Conservation (phyloP, 2,888 invertebrate genomes). For the Eupithecia dodoneata region DNA sequence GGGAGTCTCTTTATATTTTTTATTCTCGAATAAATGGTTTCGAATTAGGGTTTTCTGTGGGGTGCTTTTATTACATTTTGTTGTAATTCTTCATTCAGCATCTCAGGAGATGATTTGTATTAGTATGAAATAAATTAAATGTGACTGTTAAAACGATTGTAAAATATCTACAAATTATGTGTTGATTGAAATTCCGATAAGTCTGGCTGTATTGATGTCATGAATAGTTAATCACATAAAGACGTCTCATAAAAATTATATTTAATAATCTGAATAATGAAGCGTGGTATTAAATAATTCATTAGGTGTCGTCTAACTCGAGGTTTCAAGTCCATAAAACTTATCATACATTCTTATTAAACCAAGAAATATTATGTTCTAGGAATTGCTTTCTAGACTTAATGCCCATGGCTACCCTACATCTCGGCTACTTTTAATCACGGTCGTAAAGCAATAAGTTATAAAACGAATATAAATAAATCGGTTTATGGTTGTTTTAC, state of each 20-base stretch:
- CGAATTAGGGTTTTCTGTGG: conserved; percentile 71
- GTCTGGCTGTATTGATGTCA: conserved; percentile 11
- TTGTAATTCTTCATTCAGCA: conserved; percentile 50
- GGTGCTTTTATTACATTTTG: conserved; percentile 62
- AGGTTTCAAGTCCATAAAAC: conserved; percentile 12
- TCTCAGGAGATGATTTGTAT: conserved; percentile 17
- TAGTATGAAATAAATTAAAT: conserved; percentile 10
- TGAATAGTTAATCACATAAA: background rate
- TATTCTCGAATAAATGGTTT: conserved; percentile 69
- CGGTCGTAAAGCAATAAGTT: conserved; percentile 72
- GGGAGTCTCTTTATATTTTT: conserved; percentile 65
- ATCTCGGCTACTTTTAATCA: conserved; percentile 64
- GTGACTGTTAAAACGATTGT: background rate
- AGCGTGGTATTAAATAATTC: conserved; percentile 20
- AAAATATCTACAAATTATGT: conserved; percentile 10
- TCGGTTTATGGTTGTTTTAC: conserved; percentile 71
- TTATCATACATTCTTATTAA: conserved; percentile 11
- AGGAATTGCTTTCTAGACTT: conserved; percentile 34
- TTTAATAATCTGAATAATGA: conserved; percentile 20
- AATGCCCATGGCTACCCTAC: conserved; percentile 61
- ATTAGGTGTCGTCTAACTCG: conserved; percentile 18
- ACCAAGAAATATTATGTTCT: conserved; percentile 17
- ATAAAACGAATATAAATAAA: conserved; percentile 75
- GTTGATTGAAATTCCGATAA: background rate
- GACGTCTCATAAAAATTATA: conserved; percentile 10